Base-by-base conservation (phyloP, 2,113 vertebrate genomes). In the Misgurnus mizolepis region DNA sequence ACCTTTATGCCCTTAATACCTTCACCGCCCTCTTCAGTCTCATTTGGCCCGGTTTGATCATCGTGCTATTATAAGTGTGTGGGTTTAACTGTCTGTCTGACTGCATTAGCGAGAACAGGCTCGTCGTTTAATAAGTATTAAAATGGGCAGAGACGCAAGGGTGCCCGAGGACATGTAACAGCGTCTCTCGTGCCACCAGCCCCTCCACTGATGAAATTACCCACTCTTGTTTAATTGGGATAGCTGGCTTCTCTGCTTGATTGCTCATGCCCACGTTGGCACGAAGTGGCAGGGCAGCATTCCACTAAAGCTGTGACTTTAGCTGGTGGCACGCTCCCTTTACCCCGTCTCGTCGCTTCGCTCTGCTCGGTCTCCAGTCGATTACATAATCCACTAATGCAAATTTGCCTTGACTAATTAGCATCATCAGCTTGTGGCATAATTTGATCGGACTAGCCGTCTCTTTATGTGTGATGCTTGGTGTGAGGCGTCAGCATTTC, bases 341-440 rank as follows among this genome's bases (percentile, higher is more conserved):
- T 41, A 40, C 60, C 81, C 79, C 12, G 69, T 66, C 55, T 58
- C 55, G 6, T 17, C n/a, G n/a, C 14, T 8, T 22, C 34, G 39
- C 70, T 1, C 78, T 70, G 74, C 70, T 70, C 75, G 14, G 67
- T 79, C 87, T 88, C 81, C 85, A 86, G 89, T 88, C 89, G 86
- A 89, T 93, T 93, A 91, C 91, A 90, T 92, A 91, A 93, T 91
- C 89, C 86, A 84, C 89, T 85, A 86, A 91, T 91, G 89, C 91
- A 93, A 90, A 92, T 93, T 92, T 89, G 89, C 91, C 85, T 88
- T 84, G 86, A 86, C 92, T 93, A 93, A 93, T 94, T 93, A 94
- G 89, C 89, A 87, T 90, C 82, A 89, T 90, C 91, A 91, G 85
- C 85, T 89, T 80, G 86, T 90, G 87, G 80, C 90, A 85, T 93